These are phyloP conservation scores for Sterrhoptilus dennistouni DNA, from an alignment of 2,113 vertebrate species.

Conservation along the genomic window DNA sequence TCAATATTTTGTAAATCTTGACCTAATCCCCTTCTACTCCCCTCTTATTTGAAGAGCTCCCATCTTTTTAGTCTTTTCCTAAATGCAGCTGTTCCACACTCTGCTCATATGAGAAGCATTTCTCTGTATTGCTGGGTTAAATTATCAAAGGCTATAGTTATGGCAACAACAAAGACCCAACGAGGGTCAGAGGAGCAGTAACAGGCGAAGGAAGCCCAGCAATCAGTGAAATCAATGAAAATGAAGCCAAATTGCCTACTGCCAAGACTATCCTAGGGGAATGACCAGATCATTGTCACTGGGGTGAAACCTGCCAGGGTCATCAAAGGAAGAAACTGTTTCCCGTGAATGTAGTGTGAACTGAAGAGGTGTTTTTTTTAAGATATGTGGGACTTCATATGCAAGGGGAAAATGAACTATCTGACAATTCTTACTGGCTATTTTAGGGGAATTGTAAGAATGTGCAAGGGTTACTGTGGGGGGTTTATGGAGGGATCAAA, in stretches of 20 bases:
- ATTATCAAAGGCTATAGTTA: not conserved
- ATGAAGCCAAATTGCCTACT: not conserved
- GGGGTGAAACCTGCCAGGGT: not conserved
- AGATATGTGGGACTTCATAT: not conserved
- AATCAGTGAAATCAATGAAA: not conserved
- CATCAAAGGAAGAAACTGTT: not conserved
- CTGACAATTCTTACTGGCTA: not conserved
- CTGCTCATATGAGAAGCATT: not conserved
- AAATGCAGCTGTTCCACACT: not conserved
- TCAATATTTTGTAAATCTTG: not conserved
- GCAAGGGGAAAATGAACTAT: not conserved
- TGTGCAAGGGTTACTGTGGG: not conserved
- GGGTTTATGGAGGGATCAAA: not conserved
- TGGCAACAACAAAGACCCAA: not conserved
- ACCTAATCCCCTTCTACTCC: not conserved
- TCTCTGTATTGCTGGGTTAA: not conserved
- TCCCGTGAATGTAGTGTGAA: not conserved
- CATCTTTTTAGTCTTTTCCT: not conserved
- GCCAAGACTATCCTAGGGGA: not conserved
- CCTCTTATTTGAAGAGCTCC: not conserved
- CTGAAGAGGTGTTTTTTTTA: not conserved
- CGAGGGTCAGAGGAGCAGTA: not conserved
- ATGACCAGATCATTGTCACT: not conserved
- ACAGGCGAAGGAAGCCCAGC: not conserved
- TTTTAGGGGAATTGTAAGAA: not conserved